Conservation (phyloP, 2,113 vertebrate genomes). For the Rhinoderma darwinii region DNA sequence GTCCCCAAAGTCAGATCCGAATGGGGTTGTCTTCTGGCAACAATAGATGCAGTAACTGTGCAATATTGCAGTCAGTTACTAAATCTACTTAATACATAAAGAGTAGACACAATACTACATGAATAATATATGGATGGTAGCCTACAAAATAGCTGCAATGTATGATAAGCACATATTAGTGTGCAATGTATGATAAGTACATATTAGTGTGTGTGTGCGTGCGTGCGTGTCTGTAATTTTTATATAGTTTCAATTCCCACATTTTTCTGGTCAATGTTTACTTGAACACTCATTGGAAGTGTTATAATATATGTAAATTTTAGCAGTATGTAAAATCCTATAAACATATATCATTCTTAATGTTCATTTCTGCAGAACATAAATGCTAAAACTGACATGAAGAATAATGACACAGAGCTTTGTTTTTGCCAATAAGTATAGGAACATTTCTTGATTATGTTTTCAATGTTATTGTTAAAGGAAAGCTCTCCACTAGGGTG, state of each 20-base stretch:
- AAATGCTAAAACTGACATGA: not conserved
- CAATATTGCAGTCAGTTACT: too few species aligned
- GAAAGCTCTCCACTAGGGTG: not conserved
- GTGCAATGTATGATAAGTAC: too few species aligned
- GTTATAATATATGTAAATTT: not conserved
- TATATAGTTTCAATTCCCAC: not conserved
- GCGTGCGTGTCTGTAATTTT: too few species aligned
- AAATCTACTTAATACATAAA: too few species aligned
- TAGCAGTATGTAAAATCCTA: not conserved
- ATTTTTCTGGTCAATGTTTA: not conserved
- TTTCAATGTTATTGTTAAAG: slow-evolving; percentile 22
- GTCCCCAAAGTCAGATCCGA: too few species aligned
- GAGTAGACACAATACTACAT: too few species aligned
- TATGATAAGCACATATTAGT: too few species aligned
- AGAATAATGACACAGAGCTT: not conserved
- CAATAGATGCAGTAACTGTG: too few species aligned
- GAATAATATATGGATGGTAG: too few species aligned
- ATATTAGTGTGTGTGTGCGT: too few species aligned
- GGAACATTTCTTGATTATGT: not conserved
- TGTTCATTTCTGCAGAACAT: not conserved
- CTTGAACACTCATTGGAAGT: not conserved
- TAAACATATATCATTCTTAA: not conserved
- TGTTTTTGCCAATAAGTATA: not conserved
- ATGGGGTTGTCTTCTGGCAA: too few species aligned
- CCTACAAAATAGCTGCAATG: too few species aligned